Conservation (phyloP, 2,888 invertebrate genomes). For the Agrenia bidenticulata region DNA sequence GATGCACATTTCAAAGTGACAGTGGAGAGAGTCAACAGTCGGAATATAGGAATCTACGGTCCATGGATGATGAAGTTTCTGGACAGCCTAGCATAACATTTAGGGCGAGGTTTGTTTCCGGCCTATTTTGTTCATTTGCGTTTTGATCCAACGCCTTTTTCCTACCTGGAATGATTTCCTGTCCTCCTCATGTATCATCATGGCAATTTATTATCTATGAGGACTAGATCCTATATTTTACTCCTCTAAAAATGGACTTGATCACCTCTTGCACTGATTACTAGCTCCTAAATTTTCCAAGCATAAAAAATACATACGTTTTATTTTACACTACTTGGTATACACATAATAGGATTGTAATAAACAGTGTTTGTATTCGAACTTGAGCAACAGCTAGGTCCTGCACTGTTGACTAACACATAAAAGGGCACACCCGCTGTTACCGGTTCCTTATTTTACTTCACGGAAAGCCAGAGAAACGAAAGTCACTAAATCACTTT, state of each 20-base stretch:
- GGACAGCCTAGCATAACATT: background rate
- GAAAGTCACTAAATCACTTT: background rate
- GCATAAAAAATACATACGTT: no score
- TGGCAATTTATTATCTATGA: conserved; percentile 10
- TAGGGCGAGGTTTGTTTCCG: conserved; percentile 23
- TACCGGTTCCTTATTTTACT: conserved; percentile 6
- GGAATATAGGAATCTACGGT: no score
- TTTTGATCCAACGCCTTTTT: conserved; percentile 17
- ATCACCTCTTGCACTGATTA: background rate
- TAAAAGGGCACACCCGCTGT: conserved; percentile 8
- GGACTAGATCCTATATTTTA: background rate
- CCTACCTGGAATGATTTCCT: conserved; percentile 24
- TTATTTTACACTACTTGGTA: no score
- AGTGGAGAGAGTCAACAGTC: no score
- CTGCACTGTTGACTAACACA: background rate
- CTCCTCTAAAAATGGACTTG: background rate
- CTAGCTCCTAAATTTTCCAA: background rate
- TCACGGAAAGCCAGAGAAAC: no score
- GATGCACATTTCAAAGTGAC: no score
- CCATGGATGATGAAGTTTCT: conserved; percentile 1
- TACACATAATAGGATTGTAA: no score
- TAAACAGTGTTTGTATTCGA: no score
- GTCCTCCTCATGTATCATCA: conserved; percentile 11
- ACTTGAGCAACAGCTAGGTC: no score
- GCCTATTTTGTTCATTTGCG: conserved; percentile 13